These are phyloP conservation scores for Podiceps cristatus DNA, from an alignment of 2,113 vertebrate genomes.

Conservation along the genomic window DNA sequence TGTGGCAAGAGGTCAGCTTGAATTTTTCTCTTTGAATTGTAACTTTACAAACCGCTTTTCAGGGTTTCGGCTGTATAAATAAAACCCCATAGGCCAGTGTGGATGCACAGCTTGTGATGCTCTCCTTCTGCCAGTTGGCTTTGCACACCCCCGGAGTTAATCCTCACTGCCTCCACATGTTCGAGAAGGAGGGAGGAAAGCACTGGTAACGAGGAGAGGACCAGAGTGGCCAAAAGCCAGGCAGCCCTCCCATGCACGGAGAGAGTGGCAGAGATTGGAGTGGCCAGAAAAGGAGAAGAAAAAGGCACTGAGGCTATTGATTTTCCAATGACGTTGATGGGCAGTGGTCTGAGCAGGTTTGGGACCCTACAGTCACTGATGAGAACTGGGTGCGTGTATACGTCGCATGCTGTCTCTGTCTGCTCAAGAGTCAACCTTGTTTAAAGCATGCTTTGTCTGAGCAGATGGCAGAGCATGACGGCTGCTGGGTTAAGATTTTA, in stretches of 20 bases:
- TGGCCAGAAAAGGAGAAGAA: neutral
- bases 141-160: neutral
- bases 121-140: neutral
- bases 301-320: neutral
- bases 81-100: neutral
- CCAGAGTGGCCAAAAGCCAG: fast-evolving
- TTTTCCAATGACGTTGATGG: neutral
- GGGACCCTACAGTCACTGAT: neutral
- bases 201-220: neutral
- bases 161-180: neutral
- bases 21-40: neutral
- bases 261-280: neutral
- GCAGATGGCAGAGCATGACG: neutral
- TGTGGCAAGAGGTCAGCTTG: neutral
- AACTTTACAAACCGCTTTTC: neutral
- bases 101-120: neutral
- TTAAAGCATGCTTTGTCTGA: neutral
- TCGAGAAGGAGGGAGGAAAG: neutral
- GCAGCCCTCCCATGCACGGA: neutral
- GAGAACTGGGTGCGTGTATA: fast-evolving
- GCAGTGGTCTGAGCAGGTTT: neutral
- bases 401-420: fast-evolving
- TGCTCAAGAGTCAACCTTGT: neutral
- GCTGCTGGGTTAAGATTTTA: neutral
- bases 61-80: neutral